Evolutionary conservation across 2,797 vertebrate species (phyloP).

Genomic region (Pantherophis vulpinus): DNA sequence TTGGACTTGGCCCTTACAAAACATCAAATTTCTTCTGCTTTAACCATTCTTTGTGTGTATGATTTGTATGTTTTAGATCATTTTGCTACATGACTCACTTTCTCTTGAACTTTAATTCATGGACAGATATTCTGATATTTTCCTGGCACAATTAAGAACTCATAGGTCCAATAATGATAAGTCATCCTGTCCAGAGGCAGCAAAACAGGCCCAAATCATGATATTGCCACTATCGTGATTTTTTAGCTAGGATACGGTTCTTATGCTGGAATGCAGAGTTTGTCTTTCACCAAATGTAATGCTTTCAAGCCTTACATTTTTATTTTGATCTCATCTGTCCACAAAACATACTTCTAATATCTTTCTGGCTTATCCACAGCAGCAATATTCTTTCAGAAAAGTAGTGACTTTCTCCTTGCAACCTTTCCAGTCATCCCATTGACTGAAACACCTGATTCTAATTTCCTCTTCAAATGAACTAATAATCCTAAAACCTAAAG

Average conservation of each 20-base stretch:
- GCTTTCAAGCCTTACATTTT: neutral
- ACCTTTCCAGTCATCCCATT: neutral
- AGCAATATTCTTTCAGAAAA: neutral
- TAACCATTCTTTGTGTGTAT: neutral
- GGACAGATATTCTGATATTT: neutral
- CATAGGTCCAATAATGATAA: neutral
- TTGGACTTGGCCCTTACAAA: neutral
- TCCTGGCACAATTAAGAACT: neutral
- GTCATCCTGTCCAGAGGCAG: neutral
- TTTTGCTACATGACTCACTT: neutral
- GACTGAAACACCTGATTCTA: neutral
- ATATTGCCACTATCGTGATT: neutral
- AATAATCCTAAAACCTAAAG: neutral
- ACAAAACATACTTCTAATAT: neutral
- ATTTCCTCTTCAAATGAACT: neutral
- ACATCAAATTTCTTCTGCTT: neutral
- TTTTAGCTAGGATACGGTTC: neutral
- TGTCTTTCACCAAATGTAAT: neutral
- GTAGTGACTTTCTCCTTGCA: neutral
- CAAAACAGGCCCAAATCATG: neutral
- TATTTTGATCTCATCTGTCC: neutral
- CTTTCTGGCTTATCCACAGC: neutral
- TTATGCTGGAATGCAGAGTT: neutral
- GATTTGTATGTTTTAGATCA: neutral
- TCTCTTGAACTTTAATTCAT: neutral